Evolutionary conservation across 2,797 vertebrate species (phyloP), one percentile per base, ranked within the genome.

Genomic region (Halcyon chelicuti): DNA sequence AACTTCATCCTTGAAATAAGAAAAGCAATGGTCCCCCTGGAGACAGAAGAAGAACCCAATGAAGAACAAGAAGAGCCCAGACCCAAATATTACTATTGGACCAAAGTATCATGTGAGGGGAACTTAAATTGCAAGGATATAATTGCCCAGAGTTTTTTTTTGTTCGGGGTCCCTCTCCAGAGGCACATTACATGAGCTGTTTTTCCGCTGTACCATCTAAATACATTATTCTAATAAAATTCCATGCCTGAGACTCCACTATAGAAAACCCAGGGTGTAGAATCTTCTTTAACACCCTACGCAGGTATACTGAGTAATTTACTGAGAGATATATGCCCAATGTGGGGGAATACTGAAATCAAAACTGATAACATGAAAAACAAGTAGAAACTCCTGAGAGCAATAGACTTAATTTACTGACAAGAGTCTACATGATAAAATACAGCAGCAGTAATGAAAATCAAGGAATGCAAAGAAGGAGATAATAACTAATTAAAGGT

Each of bases 241-340:
- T 40, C 8, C 7, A 40, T 62, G 37, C 60, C 60, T 40, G 37
- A 28, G 61, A 63, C 28, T 42, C 61, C 21, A 31, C 39, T 42
- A 40, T 10, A 26, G 39, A 39, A 63, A 40, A 31, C 39, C 18
- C 14, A 40, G 61, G 39, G 39, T 40, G 39, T 21, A 40, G 61
- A 62, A 28, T 21, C 18, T 29, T 26, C 58, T 61, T 61, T 63
- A 42, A 31, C 12, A 31, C 12, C 12, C 47, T 52, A 7, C 25
- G 31, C 23, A 96, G 94, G 94, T 95, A 94, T 49, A 49, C 9
- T 92, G 88, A 94, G 90, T 93, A 78, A 78, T 94, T 95, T 90
- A 88, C 76, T 86, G 46, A 51, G 51, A 75, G 90, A 80, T 86
- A 91, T 40, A 87, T 88, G 90, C 31, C 25, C 78, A 96, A 12